These are phyloP conservation scores for Epistrophella euchroma DNA, from an alignment of 2,888 invertebrate genomes.

Conservation along the genomic window DNA sequence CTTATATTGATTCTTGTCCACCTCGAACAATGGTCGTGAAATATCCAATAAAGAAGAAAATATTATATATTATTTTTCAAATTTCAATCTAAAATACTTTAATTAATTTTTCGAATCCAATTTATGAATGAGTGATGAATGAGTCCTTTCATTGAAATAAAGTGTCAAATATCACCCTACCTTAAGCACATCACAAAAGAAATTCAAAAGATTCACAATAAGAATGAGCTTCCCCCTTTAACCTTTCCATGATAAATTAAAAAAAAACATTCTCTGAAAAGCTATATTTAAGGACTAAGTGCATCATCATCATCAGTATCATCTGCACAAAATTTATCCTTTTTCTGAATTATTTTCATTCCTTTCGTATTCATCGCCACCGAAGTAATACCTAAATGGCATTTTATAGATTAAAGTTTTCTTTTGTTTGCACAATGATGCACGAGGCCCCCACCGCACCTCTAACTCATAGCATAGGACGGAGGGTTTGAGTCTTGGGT, in stretches of 20 bases:
- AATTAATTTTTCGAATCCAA: conserved; percentile 51
- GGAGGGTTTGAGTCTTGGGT: not conserved
- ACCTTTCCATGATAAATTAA: not conserved
- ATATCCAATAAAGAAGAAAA: conserved; percentile 21
- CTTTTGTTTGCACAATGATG: conserved; percentile 22
- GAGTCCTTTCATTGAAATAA: conserved; percentile 39
- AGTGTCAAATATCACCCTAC: not conserved
- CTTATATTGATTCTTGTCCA: not conserved
- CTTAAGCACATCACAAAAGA: not conserved
- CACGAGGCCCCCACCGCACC: not conserved
- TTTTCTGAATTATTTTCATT: conserved; percentile 35
- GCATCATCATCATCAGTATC: conserved; percentile 24
- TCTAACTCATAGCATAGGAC: not conserved
- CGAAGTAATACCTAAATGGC: conserved; percentile 55
- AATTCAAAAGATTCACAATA: not conserved
- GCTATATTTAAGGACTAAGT: conserved; percentile 20
- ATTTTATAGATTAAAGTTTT: conserved; percentile 59
- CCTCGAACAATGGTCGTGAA: not conserved
- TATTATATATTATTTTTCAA: conserved; percentile 1
- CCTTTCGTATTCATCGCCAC: conserved; percentile 19
- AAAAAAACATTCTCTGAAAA: not conserved
- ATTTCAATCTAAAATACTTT: conserved; percentile 30
- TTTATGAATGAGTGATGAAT: conserved; percentile 68
- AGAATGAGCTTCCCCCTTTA: not conserved
- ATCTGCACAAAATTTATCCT: conserved; percentile 8